Conservation (phyloP, 2,888 invertebrate species). For the Caenorhabditis plicata region DNA sequence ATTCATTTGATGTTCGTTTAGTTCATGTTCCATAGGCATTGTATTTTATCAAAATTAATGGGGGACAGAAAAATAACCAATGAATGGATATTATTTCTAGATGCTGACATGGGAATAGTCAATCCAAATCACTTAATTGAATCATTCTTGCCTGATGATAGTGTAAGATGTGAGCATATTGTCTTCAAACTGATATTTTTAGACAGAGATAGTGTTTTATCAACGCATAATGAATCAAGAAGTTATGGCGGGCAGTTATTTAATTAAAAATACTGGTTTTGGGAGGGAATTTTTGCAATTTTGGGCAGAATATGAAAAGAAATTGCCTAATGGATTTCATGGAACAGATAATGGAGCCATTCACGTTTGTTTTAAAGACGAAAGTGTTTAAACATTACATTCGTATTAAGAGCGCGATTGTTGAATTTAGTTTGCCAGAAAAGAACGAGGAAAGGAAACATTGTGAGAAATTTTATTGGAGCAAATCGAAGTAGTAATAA, state of each 20-base stretch:
- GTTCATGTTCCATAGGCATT: conserved; percentile 48
- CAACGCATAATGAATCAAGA: conserved; percentile 61
- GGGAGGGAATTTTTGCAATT: conserved; percentile 24
- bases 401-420: conserved; percentile 31
- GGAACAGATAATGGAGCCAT: conserved; percentile 47
- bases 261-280: conserved; percentile 31
- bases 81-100: conserved; percentile 37
- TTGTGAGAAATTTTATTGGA: conserved; percentile 23
- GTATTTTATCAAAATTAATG: conserved; percentile 28
- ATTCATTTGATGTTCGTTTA: conserved; percentile 5
- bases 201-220: conserved; percentile 55
- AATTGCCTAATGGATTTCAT: conserved; percentile 37
- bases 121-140: conserved; percentile 49
- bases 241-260: conserved; percentile 59
- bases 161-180: not conserved
- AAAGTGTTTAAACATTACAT: not conserved
- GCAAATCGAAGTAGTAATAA: conserved; percentile 8
- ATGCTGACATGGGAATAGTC: conserved; percentile 43
- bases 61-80: conserved; percentile 1
- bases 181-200: not conserved
- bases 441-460: conserved; percentile 3
- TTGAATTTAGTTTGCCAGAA: conserved; percentile 20
- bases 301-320: conserved; percentile 37
- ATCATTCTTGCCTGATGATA: conserved; percentile 35
- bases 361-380: conserved; percentile 22